Percentiles rank a stretch among this genome's conserved stretches.
phyloP scores from a whole-genome alignment of 2,797 vertebrate species.

The Pangasius sanitwongsei region DNA sequence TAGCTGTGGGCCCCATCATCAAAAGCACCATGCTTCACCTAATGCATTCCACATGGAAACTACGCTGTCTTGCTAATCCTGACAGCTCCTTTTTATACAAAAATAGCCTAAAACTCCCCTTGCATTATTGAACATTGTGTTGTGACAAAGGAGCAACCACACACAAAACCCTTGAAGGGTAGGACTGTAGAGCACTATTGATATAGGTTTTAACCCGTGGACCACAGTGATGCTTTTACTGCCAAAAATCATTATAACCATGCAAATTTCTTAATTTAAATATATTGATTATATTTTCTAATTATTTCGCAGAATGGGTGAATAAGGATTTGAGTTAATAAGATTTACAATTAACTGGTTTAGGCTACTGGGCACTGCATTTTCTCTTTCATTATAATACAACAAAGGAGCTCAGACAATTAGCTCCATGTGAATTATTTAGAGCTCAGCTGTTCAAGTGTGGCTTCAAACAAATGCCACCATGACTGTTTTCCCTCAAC shows the following conservation, averaged over 20 bases:
- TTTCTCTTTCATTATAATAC: conserved; percentile 42
- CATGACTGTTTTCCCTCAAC: not conserved
- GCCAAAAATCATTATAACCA: not conserved
- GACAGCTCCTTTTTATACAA: conserved; percentile 17
- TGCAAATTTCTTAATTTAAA: not conserved
- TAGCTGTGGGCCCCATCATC: conserved; percentile 35
- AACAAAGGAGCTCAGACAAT: conserved; percentile 52
- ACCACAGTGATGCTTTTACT: not conserved
- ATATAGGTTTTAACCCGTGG: not conserved
- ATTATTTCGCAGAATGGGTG: not conserved
- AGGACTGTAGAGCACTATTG: not conserved
- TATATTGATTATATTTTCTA: not conserved
- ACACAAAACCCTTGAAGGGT: conserved; percentile 6
- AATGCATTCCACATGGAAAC: conserved; percentile 39
- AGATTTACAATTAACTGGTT: not conserved
- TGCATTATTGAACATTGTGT: conserved; percentile 36
- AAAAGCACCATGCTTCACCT: conserved; percentile 41
- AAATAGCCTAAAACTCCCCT: conserved; percentile 4
- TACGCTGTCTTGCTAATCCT: conserved; percentile 22
- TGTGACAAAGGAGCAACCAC: conserved; percentile 10
- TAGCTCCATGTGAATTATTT: conserved; percentile 45
- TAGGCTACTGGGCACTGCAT: not conserved
- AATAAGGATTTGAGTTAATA: not conserved
- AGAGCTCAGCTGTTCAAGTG: not conserved
- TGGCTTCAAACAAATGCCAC: conserved; percentile 42